A percentile compares a stretch with the other conserved stretches of the same genome.
Conservation (phyloP, 2,113 vertebrate genomes). For the Anas platyrhynchos region DNA sequence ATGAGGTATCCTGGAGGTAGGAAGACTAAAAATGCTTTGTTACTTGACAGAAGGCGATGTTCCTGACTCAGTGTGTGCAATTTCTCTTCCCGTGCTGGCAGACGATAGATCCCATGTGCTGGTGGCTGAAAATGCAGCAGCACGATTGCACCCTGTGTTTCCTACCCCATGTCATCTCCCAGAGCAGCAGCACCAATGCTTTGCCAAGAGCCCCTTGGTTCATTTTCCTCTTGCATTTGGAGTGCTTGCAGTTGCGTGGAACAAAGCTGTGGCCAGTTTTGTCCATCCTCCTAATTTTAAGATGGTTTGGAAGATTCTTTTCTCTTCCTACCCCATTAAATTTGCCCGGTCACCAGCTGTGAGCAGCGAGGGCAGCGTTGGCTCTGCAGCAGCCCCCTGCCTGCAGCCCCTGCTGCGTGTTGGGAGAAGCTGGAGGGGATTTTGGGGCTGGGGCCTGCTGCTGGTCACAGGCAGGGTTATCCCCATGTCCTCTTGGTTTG, state of each 20-base stretch:
- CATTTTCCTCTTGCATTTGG: background rate
- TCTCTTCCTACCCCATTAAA: background rate
- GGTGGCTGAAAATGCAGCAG: background rate
- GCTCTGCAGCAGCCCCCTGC: background rate
- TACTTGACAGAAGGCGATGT: background rate
- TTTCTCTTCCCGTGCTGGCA: background rate
- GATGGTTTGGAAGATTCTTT: background rate
- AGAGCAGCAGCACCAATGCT: background rate
- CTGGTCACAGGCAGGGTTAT: fast-evolving
- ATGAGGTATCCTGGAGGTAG: background rate
- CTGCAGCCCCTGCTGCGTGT: background rate
- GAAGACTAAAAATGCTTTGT: background rate
- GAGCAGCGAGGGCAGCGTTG: background rate
- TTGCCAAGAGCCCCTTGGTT: background rate
- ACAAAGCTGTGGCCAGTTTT: fast-evolving
- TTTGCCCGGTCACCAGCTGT: background rate
- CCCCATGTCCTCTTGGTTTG: background rate
- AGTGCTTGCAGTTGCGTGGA: background rate
- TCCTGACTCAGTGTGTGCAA: background rate
- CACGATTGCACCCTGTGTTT: fast-evolving
- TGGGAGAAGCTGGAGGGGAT: background rate
- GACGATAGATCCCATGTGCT: background rate
- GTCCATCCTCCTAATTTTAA: background rate
- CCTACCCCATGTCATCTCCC: background rate
- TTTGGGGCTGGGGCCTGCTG: background rate